These are phyloP conservation scores for Drosophila tristis DNA, from an alignment of 1,140 invertebrate genomes.

Conservation along the genomic window DNA sequence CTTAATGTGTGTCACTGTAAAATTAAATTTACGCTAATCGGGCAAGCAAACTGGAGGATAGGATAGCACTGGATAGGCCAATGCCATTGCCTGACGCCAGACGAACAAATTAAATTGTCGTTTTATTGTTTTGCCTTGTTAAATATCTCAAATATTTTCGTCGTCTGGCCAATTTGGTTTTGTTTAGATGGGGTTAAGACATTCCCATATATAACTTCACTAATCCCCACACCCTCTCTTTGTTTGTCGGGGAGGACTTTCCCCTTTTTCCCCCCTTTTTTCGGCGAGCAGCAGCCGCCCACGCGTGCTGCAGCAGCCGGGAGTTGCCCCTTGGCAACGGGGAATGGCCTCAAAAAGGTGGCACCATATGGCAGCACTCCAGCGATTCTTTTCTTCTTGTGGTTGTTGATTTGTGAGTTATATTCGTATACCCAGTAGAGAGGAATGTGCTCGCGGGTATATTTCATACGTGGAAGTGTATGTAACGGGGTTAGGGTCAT, in stretches of 20 bases:
- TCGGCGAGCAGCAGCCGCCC: constrained; percentile 23
- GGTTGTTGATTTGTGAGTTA: constrained; percentile 58
- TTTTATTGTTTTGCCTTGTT: constrained; percentile 77
- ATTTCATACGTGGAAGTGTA: no score
- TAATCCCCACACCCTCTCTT: constrained; percentile 59
- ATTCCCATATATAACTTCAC: constrained; percentile 77
- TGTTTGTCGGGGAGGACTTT: constrained; percentile 11
- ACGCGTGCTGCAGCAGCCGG: constrained; percentile 34
- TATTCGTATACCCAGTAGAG: constrained; percentile 32
- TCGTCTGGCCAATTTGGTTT: constrained; percentile 68
- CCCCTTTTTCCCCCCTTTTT: constrained; percentile 22
- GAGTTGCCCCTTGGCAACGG: constrained; percentile 39
- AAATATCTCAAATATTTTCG: constrained; percentile 75
- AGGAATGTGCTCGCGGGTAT: no score
- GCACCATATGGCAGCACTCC: constrained; percentile 72
- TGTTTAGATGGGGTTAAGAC: constrained; percentile 82
- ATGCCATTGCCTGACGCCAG: constrained; percentile 36
- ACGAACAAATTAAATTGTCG: constrained; percentile 77
- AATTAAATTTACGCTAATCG: constrained; percentile 80
- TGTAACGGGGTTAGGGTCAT: no score
- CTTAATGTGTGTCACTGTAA: constrained; percentile 79
- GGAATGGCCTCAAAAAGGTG: constrained; percentile 58
- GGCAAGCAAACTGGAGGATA: constrained; percentile 12
- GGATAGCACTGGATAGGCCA: constrained; percentile 22
- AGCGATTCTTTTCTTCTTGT: constrained; percentile 28